Percentiles rank a stretch among this genome's conserved stretches.
Evolutionary conservation across 1,140 invertebrate species (phyloP).

Genomic region (Plectus sambesii): DNA sequence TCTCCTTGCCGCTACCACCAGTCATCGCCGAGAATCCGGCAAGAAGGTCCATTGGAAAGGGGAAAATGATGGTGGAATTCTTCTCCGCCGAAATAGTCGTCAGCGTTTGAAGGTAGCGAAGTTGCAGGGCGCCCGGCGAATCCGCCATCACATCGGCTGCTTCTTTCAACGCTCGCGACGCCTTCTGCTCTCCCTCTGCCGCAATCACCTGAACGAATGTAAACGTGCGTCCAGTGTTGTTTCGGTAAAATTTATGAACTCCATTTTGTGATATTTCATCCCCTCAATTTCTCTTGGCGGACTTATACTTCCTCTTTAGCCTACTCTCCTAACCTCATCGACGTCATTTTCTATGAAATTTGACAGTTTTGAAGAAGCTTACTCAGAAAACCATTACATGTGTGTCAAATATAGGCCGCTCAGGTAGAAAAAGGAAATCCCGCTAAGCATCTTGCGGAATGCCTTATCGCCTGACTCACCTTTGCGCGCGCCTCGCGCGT

Average conservation of each 20-base stretch:
- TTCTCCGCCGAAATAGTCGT: constrained; percentile 67
- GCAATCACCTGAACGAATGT: constrained; percentile 42
- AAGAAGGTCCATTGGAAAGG: constrained; percentile 78
- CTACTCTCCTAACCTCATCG: too few species aligned
- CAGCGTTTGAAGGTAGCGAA: constrained; percentile 54
- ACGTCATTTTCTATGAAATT: too few species aligned
- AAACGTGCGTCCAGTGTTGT: not conserved
- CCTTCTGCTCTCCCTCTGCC: constrained; percentile 47
- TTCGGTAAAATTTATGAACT: not conserved
- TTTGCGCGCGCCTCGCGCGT: constrained; percentile 42
- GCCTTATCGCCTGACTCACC: too few species aligned
- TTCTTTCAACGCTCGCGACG: constrained; percentile 47
- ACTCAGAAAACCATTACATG: too few species aligned
- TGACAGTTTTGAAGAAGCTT: not conserved
- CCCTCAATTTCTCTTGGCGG: not conserved
- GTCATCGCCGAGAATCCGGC: too few species aligned
- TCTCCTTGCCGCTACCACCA: too few species aligned
- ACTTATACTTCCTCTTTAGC: too few species aligned
- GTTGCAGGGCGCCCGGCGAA: constrained; percentile 72
- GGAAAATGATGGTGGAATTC: constrained; percentile 91
- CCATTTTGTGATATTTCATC: not conserved
- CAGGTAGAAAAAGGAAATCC: constrained; percentile 2
- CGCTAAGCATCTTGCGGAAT: not conserved
- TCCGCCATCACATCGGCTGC: constrained; percentile 49
- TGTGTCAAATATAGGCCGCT: too few species aligned